These are phyloP conservation scores for Bombus haemorrhoidalis DNA, from an alignment of 1,140 invertebrate species.

Conservation along the genomic window DNA sequence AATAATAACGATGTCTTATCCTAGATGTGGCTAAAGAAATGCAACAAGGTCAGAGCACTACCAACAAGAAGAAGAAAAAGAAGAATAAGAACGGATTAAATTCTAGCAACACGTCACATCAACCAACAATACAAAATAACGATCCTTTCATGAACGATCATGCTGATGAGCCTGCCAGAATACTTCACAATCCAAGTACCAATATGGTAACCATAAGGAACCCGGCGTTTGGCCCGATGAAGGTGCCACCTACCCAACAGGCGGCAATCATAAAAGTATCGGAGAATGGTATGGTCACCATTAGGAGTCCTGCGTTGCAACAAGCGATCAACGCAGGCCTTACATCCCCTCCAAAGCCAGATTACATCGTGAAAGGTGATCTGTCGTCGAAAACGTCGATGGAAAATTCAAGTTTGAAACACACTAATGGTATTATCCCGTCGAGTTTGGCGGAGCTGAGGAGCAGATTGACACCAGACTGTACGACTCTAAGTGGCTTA, in stretches of 20 bases:
- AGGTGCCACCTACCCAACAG: slow-evolving; percentile 79
- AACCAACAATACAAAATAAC: slow-evolving; percentile 31
- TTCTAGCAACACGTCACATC: slow-evolving; percentile 4
- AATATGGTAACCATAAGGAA: slow-evolving; percentile 90
- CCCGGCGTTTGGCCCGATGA: slow-evolving; percentile 86
- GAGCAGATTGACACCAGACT: slow-evolving; percentile 72
- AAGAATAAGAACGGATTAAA: slow-evolving; percentile 82
- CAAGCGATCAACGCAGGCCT: slow-evolving; percentile 81
- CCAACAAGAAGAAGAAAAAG: slow-evolving; percentile 85
- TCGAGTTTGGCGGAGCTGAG: slow-evolving; percentile 76
- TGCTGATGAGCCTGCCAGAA: slow-evolving; percentile 74
- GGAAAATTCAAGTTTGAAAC: slow-evolving; percentile 44
- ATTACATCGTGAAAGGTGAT: slow-evolving; percentile 80
- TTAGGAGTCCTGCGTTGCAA: slow-evolving; percentile 87
- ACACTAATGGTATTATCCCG: slow-evolving; percentile 70
- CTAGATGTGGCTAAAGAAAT: slow-evolving; percentile 63
- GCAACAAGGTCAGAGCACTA: slow-evolving; percentile 44
- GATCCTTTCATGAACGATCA: slow-evolving; percentile 57
- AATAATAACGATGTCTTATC: background rate
- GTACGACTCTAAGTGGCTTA: slow-evolving; percentile 73
- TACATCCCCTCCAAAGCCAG: slow-evolving; percentile 77
- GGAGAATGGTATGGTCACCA: slow-evolving; percentile 91
- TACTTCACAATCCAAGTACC: slow-evolving; percentile 80
- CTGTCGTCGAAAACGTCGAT: slow-evolving; percentile 39
- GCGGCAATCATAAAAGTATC: slow-evolving; percentile 87